Evolutionary conservation across 2,797 vertebrate genomes (phyloP), one percentile per base, ranked within the genome.

Genomic region (Gymnothorax reevesii): DNA sequence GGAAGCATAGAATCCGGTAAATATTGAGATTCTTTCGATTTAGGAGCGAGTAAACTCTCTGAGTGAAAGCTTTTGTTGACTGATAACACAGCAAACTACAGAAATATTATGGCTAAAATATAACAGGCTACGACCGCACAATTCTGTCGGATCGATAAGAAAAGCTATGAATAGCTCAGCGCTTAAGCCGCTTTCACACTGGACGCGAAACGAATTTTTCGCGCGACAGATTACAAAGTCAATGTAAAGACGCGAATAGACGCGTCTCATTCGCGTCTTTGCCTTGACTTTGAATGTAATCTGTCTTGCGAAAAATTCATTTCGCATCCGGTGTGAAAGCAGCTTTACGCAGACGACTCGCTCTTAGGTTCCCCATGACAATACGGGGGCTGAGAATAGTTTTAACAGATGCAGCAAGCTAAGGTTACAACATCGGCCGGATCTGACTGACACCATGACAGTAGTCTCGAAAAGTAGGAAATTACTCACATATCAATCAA

Each of bases 371-470:
- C 77, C 55, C 49, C 55, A 52, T 22, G 77, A 80, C 77, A 80
- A 55, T 55, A 55, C 49, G 5, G 49, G 17, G 15, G 4, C 17
- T 55, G 77, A 80, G 77, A 80, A 80, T 80, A 80, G 49, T n/a
- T 80, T 80, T 80, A 54, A 80, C 77, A 80, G 52, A 54, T 80
- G 77, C 55, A 55, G 77, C 49, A 8, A 80, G 52, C 52, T n/a
- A 54, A 80, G 17, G 77, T 80, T 22, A 77, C 73, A 15, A 42
- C 73, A 20, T 7, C 33, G 73, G 73, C 33, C 52, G 73, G 73
- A 20, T 49, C 33, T 52, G 33, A 52, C 13, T 52, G 73, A 77
- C 52, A 77, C 13, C 4, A 33, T 17, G 33, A 49, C 3, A 33
- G 33, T 77, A 15, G 12, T 7, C 52, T 17, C 33, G 15, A 7